Evolutionary conservation across 2,888 invertebrate genomes (phyloP), one percentile per base, ranked within the genome.

Genomic region (Galeopsomyia nigrocyanea): DNA sequence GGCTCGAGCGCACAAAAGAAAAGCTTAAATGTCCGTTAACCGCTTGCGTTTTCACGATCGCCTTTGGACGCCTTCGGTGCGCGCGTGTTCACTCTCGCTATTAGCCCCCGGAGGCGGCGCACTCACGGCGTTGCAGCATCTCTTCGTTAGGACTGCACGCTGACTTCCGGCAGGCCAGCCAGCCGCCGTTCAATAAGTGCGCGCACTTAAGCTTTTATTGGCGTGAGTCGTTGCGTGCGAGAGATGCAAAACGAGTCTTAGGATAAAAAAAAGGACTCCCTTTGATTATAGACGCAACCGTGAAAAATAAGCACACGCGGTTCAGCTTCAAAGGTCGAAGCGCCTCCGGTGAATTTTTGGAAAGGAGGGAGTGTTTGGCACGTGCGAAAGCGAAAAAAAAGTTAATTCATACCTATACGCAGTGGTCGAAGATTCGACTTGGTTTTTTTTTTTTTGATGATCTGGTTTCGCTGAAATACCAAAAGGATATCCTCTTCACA

Each of bases 161-260:
- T 49, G 71, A 62, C 71, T 67, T 67, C 67, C 71, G 71, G 57
- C 58, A 66, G 55, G 58, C 46, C 31, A 17, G 58, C 46, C 31
- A 17, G 21, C 56, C 26, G 10, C 46, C 53, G 9, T 13, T 61
- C 73, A 68, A 73, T 68, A 68, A 73, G 56, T 56, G 64, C 73
- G 73, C 65, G 73, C 65, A 68, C 73, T 73, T 73, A 56, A 39
- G 60, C 55, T 65, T 73, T 73, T 65, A 73, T 73, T 73, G 64
- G 68, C 64, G 49, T 53, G 50, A 58, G 58, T 68, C 13, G 26
- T 5, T 26, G 26, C 26, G 26, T 13, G 39, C 39, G 39, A 10
- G 39, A 39, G 39, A 13, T 39, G 5, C 39, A 39, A n/a, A 39
- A 39, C 39, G 39, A 39, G 39, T 39, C 39, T 7, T 39, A 7